phyloP scores from a whole-genome alignment of 2,888 invertebrate genomes.

The Machimus rusticus region DNA sequence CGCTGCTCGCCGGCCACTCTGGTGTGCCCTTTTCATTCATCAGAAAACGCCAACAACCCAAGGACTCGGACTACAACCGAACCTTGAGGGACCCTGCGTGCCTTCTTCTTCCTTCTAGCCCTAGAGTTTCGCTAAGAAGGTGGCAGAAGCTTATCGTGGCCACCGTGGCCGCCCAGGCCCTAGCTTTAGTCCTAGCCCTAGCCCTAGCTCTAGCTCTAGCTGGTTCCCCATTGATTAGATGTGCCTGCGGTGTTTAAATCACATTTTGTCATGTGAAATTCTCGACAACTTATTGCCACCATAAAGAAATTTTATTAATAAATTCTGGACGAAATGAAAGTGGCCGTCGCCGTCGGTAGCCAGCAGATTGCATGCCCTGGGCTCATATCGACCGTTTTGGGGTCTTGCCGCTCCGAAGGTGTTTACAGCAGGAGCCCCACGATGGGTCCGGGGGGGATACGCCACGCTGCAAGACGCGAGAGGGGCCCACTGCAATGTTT shows the following conservation, averaged over 20 bases:
- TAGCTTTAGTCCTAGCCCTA: neutral
- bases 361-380: slow-evolving; percentile 52
- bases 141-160: neutral
- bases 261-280: slow-evolving; percentile 28
- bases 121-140: neutral
- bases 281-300: neutral
- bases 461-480: neutral
- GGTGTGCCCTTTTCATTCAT: neutral
- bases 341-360: neutral
- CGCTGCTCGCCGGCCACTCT: neutral
- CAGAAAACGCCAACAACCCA: neutral
- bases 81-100: neutral
- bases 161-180: neutral
- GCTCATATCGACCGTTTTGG: slow-evolving; percentile 54
- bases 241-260: slow-evolving; percentile 22
- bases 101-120: neutral
- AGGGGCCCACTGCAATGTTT: neutral
- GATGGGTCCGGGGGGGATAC: neutral
- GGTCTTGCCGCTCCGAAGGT: neutral
- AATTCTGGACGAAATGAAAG: neutral
- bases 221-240: slow-evolving; percentile 4
- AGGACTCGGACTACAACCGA: neutral
- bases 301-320: slow-evolving; percentile 16
- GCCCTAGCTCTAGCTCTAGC: neutral
- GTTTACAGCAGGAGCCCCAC: neutral